A percentile compares a stretch with the other conserved stretches of the same genome.
phyloP scores from a whole-genome alignment of 2,113 vertebrate species.

The Aptenodytes patagonicus region DNA sequence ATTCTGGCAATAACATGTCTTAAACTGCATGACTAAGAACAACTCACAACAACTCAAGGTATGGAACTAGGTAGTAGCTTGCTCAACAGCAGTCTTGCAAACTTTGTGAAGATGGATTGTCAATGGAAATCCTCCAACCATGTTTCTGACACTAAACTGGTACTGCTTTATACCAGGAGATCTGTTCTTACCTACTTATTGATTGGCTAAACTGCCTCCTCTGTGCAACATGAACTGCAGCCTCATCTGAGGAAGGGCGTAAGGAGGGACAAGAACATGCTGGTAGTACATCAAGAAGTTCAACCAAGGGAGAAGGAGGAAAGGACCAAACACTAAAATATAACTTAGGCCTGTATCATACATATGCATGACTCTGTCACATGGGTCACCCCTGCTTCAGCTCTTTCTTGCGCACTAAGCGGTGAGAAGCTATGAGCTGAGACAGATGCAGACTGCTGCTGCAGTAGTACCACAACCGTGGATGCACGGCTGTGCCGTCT shows the following conservation, averaged over 20 bases:
- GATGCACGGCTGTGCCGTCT: background rate
- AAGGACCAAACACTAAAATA: background rate
- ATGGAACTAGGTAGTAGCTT: background rate
- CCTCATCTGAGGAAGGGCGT: background rate
- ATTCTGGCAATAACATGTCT: fast-evolving
- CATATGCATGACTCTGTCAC: background rate
- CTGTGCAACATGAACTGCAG: background rate
- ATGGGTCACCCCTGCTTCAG: background rate
- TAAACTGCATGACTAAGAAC: background rate
- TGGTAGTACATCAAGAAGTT: background rate
- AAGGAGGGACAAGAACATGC: background rate
- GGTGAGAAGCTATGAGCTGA: fast-evolving
- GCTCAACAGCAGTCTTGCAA: background rate
- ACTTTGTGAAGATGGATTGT: background rate
- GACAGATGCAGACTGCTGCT: background rate
- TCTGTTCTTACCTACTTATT: background rate
- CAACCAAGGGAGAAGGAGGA: background rate
- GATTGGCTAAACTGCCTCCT: background rate
- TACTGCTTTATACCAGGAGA: background rate
- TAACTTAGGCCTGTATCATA: background rate
- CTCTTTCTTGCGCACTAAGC: background rate
- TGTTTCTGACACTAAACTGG: background rate
- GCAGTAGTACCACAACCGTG: background rate
- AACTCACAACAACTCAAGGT: background rate
- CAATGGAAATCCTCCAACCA: background rate